Evolutionary conservation across 1,140 invertebrate genomes (phyloP).

Genomic region (Tenebrio molitor): DNA sequence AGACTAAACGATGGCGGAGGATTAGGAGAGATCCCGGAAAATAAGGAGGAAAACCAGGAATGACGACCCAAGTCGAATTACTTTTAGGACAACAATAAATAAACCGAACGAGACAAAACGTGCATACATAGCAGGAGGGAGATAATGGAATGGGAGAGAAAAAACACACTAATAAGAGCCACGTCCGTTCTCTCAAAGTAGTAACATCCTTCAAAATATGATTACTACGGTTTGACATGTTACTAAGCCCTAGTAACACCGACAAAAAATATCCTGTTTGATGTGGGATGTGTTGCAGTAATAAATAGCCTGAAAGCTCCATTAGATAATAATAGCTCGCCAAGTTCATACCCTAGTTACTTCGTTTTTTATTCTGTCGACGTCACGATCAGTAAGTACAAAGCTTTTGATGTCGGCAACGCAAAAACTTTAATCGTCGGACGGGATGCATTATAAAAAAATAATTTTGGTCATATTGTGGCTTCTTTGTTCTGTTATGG

Average conservation of each 20-base stretch:
- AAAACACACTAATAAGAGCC: slow-evolving; percentile 1
- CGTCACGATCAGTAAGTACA: slow-evolving; percentile 11
- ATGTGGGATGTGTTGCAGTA: slow-evolving; percentile 16
- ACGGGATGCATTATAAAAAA: neutral
- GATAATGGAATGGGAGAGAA: slow-evolving; percentile 4
- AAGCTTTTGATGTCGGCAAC: slow-evolving; percentile 12
- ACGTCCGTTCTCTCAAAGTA: neutral
- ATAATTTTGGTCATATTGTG: slow-evolving; percentile 17
- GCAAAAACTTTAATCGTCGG: slow-evolving; percentile 8
- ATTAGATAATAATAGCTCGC: slow-evolving; percentile 14
- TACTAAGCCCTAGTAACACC: neutral
- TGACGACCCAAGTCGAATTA: slow-evolving; percentile 9
- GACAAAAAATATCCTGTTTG: neutral
- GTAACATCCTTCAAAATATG: too few relatives aligned
- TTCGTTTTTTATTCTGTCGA: neutral
- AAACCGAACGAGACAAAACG: slow-evolving; percentile 7
- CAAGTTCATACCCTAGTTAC: slow-evolving; percentile 8
- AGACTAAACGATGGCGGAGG: too few relatives aligned
- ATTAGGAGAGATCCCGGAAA: slow-evolving; percentile 4
- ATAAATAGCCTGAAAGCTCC: slow-evolving; percentile 29
- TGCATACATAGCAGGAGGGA: slow-evolving; percentile 9
- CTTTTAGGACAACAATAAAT: slow-evolving; percentile 10
- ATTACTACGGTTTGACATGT: slow-evolving; percentile 1
- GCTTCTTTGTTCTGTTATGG: slow-evolving; percentile 2
- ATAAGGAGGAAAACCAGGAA: neutral